Evolutionary conservation across 2,888 invertebrate genomes (phyloP).

Genomic region (Saturnia pavonia): DNA sequence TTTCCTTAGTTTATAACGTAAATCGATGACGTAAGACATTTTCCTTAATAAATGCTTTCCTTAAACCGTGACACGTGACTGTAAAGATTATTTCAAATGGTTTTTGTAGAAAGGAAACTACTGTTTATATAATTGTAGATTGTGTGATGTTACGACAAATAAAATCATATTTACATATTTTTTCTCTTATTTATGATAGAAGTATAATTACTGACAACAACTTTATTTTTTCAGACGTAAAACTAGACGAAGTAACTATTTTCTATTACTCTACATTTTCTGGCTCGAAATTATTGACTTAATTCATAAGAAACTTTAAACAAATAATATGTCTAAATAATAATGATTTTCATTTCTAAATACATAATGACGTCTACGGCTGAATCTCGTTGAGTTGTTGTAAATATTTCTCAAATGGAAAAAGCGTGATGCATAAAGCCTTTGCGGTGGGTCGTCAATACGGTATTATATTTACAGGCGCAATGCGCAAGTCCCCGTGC

Average conservation of each 20-base stretch:
- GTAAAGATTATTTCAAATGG: not conserved
- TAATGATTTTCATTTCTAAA: not conserved
- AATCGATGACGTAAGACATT: conserved; percentile 12
- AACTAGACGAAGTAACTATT: not conserved
- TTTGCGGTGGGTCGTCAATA: conserved; percentile 38
- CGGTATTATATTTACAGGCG: conserved; percentile 49
- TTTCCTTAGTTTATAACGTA: conserved; percentile 2
- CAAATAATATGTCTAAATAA: not conserved
- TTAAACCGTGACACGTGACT: conserved; percentile 8
- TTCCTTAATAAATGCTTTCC: conserved; percentile 2
- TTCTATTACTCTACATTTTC: not conserved
- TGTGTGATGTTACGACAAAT: not conserved
- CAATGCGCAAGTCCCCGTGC: conserved; percentile 63
- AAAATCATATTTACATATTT: too few relatives aligned
- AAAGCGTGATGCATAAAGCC: conserved; percentile 19
- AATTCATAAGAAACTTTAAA: not conserved
- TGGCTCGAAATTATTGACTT: not conserved
- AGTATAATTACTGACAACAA: too few relatives aligned
- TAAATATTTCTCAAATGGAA: not conserved
- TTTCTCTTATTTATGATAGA: too few relatives aligned
- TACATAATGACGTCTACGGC: not conserved
- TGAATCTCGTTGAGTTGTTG: not conserved
- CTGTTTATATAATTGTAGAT: not conserved
- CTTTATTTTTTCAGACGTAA: too few relatives aligned
- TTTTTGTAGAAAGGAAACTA: not conserved